Evolutionary conservation across 2,797 vertebrate species (phyloP).

Genomic region (Sebastes steindachneri): DNA sequence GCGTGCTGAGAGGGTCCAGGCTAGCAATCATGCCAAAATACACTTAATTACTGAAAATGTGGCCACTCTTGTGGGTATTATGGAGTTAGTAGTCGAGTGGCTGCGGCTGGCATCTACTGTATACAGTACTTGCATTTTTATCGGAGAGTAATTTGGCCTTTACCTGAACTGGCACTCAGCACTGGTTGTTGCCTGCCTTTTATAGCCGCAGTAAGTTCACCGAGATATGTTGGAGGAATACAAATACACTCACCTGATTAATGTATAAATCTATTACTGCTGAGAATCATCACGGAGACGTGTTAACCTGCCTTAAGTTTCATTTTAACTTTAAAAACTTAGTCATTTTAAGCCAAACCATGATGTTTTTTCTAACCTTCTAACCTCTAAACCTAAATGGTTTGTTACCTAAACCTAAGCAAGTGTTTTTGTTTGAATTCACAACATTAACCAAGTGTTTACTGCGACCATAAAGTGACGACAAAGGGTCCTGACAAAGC

Average conservation of each 20-base stretch:
- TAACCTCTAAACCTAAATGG: background rate
- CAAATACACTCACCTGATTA: constrained; percentile 60
- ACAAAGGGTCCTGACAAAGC: background rate
- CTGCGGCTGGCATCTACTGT: constrained; percentile 10
- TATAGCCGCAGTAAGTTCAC: background rate
- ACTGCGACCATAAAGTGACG: background rate
- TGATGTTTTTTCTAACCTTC: background rate
- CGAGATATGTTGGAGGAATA: constrained; percentile 22
- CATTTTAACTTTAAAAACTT: too few relatives aligned
- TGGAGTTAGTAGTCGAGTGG: constrained; percentile 40
- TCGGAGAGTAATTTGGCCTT: background rate
- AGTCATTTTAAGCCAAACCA: too few relatives aligned
- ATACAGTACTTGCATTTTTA: background rate
- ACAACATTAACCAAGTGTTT: background rate
- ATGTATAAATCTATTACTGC: constrained; percentile 76
- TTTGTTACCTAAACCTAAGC: background rate
- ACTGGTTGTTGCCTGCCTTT: background rate
- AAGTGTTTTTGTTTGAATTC: background rate
- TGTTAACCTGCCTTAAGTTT: constrained; percentile 36
- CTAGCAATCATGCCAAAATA: constrained; percentile 67
- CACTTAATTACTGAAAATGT: constrained; percentile 65
- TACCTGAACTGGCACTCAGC: background rate
- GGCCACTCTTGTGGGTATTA: constrained; percentile 47
- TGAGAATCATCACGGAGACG: constrained; percentile 73
- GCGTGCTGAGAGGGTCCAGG: constrained; percentile 69